These are phyloP conservation scores for Corydoras maculifer DNA, from an alignment of 2,113 vertebrate species.

Conservation along the genomic window DNA sequence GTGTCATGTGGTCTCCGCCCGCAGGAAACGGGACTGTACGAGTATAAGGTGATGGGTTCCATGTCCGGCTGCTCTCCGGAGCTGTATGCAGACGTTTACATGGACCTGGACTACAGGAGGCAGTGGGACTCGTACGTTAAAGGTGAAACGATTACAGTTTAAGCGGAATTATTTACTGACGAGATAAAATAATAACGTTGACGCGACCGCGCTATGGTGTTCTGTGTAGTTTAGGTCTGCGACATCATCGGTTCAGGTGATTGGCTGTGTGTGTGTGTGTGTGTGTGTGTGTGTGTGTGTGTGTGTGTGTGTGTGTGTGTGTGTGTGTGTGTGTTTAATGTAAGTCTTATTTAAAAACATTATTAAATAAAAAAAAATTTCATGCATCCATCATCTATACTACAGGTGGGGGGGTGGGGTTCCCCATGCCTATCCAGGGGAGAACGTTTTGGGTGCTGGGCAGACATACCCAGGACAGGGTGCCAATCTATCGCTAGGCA, in stretches of 20 bases:
- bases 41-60: constrained; percentile 81
- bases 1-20: neutral
- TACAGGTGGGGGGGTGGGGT: too few relatives aligned
- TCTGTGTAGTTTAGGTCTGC: too few relatives aligned
- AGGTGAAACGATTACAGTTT: constrained; percentile 59
- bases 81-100: constrained; percentile 78
- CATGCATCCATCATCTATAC: too few relatives aligned
- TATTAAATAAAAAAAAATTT: too few relatives aligned
- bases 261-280: neutral
- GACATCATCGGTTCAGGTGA: neutral
- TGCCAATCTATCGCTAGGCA: too few relatives aligned
- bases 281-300: constrained; percentile 3
- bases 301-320: constrained; percentile 5
- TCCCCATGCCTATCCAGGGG: too few relatives aligned
- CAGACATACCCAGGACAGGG: too few relatives aligned
- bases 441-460: too few relatives aligned
- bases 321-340: constrained; percentile 13
- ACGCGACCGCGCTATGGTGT: too few relatives aligned
- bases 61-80: constrained; percentile 66
- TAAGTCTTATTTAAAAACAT: too few relatives aligned
- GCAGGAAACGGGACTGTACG: constrained; percentile 80
- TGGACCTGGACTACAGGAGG: constrained; percentile 84
- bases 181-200: too few relatives aligned
- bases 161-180: too few relatives aligned
- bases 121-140: constrained; percentile 82